Percentiles rank a stretch among this genome's conserved stretches.
phyloP scores from a whole-genome alignment of 2,113 vertebrate species.

The Phodopus roborovskii region DNA sequence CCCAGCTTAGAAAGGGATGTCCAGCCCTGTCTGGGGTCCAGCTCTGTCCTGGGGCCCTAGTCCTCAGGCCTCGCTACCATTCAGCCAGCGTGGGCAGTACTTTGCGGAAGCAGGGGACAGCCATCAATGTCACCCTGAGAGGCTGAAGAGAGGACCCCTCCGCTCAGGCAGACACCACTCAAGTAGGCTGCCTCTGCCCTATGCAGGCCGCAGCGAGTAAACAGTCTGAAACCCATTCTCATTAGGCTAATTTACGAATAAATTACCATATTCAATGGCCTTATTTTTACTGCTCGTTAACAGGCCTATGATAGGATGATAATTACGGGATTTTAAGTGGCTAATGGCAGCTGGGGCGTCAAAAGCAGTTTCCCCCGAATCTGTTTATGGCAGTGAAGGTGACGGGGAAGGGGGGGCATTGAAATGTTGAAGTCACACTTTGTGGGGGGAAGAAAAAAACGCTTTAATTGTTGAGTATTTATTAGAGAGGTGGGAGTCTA shows the following conservation, averaged over 20 bases:
- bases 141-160: rapidly evolving
- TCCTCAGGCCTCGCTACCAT: rapidly evolving
- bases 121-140: background rate
- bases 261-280: slow-evolving; percentile 99
- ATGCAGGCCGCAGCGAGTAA: slow-evolving; percentile 88
- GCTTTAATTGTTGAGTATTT: slow-evolving; percentile 92
- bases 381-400: slow-evolving; percentile 92
- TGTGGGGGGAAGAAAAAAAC: slow-evolving; percentile 85
- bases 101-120: background rate
- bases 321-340: slow-evolving; percentile 97
- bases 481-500: slow-evolving; percentile 90
- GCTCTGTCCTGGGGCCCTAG: too few relatives aligned
- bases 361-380: slow-evolving; percentile 91
- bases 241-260: slow-evolving; percentile 96
- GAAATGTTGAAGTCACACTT: slow-evolving; percentile 90
- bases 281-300: slow-evolving; percentile 97
- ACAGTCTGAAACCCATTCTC: slow-evolving; percentile 94
- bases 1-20: rapidly evolving
- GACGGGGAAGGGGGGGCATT: slow-evolving; percentile 88
- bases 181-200: slow-evolving; percentile 81
- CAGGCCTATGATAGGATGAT: slow-evolving; percentile 97
- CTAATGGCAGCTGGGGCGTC: slow-evolving; percentile 92
- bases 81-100: background rate
- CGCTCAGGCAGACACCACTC: background rate
- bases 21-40: rapidly evolving